Conservation (phyloP, 1,140 invertebrate species). For the Aphis gossypii region DNA sequence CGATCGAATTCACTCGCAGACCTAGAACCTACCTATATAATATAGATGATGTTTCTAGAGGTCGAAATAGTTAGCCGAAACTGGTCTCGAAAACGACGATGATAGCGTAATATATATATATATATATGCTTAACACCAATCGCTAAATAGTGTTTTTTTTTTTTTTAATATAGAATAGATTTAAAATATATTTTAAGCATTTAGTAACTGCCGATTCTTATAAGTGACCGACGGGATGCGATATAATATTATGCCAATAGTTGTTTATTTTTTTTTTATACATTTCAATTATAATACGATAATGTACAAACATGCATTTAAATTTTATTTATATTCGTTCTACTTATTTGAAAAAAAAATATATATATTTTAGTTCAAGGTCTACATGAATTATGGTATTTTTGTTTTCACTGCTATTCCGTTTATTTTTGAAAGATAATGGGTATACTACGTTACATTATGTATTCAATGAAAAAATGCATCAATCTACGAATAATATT, state of each 20-base stretch:
- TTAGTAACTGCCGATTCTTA: not conserved
- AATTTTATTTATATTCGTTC: not conserved
- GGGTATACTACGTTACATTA: not conserved
- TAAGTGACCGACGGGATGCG: not conserved
- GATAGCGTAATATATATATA: not conserved
- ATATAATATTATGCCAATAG: not conserved
- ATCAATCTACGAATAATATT: not conserved
- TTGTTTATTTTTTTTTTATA: not conserved
- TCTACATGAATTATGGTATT: not conserved
- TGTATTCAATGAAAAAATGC: not conserved
- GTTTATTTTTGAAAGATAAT: constrained; percentile 23
- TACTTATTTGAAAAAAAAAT: not conserved
- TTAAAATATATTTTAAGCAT: constrained; percentile 10
- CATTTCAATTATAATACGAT: not conserved
- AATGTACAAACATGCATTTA: not conserved
- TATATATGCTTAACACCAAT: not conserved
- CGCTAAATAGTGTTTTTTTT: not conserved
- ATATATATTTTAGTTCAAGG: constrained; percentile 3
- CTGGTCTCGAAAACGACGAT: not conserved
- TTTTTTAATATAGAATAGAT: not conserved
- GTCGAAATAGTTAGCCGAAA: not conserved
- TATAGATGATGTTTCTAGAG: constrained; percentile 9
- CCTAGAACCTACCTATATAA: not conserved
- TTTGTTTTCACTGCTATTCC: constrained; percentile 6
- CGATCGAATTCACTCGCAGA: not conserved